Conservation (phyloP, 2,888 invertebrate genomes). For the Eutolmus rufibarbis region DNA sequence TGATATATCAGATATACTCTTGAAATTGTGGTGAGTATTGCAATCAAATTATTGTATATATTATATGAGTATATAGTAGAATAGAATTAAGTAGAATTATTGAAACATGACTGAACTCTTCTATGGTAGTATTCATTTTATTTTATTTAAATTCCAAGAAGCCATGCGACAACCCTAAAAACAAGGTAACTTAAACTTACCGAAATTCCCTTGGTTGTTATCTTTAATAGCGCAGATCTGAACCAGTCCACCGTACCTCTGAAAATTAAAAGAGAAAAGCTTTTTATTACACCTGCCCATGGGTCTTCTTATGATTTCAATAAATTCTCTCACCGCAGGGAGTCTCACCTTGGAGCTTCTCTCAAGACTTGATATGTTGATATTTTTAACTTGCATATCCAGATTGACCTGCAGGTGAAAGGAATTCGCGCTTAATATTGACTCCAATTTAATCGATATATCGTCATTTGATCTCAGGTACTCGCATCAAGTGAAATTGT, state of each 20-base stretch:
- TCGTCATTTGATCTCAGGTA: not conserved
- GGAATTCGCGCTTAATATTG: not conserved
- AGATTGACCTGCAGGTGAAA: not conserved
- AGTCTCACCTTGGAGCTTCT: slow-evolving; percentile 21
- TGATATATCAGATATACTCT: too few relatives aligned
- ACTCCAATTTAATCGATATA: not conserved
- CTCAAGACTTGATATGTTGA: slow-evolving; percentile 41
- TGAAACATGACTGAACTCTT: too few relatives aligned
- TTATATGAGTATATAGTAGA: not conserved
- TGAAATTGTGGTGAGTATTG: not conserved
- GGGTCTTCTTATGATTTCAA: not conserved
- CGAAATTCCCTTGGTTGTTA: not conserved
- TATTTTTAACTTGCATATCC: slow-evolving; percentile 43
- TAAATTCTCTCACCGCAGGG: not conserved
- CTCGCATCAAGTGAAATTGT: not conserved
- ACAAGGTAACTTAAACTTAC: not conserved
- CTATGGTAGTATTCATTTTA: too few relatives aligned
- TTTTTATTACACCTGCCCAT: not conserved
- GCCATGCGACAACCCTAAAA: not conserved
- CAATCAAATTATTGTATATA: not conserved
- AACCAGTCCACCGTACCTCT: not conserved
- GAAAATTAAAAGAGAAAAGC: not conserved
- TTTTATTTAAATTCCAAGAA: too few relatives aligned
- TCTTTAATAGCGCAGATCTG: not conserved
- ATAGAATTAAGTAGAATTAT: not conserved